Conservation (phyloP, 2,888 invertebrate genomes). For the Caenorhabditis sinica region DNA sequence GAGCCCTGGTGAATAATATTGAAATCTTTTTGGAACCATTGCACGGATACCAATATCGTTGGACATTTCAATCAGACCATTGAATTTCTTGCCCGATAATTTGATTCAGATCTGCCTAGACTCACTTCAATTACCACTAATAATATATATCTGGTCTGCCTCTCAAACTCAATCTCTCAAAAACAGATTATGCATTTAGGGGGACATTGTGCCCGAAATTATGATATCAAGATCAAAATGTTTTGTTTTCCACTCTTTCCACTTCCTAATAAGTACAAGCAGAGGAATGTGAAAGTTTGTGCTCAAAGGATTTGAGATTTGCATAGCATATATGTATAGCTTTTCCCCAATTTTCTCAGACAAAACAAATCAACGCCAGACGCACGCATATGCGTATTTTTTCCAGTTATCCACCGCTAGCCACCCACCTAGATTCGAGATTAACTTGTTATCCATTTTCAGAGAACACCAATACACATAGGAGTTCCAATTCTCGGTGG, state of each 20-base stretch:
- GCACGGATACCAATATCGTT: too few relatives aligned
- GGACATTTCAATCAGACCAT: constrained; percentile 11
- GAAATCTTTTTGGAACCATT: too few relatives aligned
- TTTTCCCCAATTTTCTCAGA: constrained; percentile 42
- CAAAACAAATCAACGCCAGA: constrained; percentile 28
- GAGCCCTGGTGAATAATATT: too few relatives aligned
- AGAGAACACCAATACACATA: constrained; percentile 54
- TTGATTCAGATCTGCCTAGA: constrained; percentile 16
- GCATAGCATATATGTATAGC: background rate
- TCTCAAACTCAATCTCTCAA: background rate
- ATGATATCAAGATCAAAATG: constrained; percentile 43
- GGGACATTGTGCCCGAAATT: constrained; percentile 18
- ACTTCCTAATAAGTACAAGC: constrained; percentile 45
- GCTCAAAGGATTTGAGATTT: constrained; percentile 17
- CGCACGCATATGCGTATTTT: constrained; percentile 38
- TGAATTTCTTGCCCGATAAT: background rate
- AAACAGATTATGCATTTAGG: constrained; percentile 11
- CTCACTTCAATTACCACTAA: constrained; percentile 23
- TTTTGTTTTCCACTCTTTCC: constrained; percentile 18
- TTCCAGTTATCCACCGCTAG: constrained; percentile 36
- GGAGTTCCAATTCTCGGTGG: constrained; percentile 21
- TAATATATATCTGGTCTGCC: constrained; percentile 45
- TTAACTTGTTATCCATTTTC: constrained; percentile 57
- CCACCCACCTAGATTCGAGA: constrained; percentile 58
- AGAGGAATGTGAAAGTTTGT: constrained; percentile 25